These are phyloP conservation scores for Carcharodon carcharias DNA, from an alignment of 2,797 vertebrate genomes.

Conservation along the genomic window DNA sequence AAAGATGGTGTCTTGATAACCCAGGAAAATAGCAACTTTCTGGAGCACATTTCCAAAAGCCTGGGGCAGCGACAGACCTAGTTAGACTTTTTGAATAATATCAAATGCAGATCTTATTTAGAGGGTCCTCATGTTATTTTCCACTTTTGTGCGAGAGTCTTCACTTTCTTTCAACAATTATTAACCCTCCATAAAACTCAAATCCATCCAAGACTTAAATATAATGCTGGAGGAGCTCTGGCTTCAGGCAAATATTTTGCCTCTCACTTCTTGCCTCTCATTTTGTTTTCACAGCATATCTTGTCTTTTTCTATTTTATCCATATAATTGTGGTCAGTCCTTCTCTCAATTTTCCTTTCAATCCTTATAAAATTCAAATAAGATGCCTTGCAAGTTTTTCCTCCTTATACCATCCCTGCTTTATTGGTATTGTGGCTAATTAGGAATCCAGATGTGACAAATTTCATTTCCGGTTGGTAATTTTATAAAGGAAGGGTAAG, in stretches of 20 bases:
- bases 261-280: not conserved
- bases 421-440: not conserved
- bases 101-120: not conserved
- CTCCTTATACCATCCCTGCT: not conserved
- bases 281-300: not conserved
- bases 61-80: not conserved
- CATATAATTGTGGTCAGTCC: not conserved
- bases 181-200: not conserved
- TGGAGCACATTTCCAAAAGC: not conserved
- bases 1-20: not conserved
- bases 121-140: not conserved
- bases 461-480: not conserved
- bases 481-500: not conserved
- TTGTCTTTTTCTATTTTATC: not conserved
- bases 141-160: not conserved
- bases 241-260: not conserved
- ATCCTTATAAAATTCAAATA: not conserved
- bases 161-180: not conserved
- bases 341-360: not conserved
- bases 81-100: not conserved
- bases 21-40: not conserved
- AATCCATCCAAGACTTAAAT: not conserved
- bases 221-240: not conserved
- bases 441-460: not conserved
- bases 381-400: no score